Evolutionary conservation across 2,888 invertebrate species (phyloP).

Genomic region (Leptopterna dolabrata): DNA sequence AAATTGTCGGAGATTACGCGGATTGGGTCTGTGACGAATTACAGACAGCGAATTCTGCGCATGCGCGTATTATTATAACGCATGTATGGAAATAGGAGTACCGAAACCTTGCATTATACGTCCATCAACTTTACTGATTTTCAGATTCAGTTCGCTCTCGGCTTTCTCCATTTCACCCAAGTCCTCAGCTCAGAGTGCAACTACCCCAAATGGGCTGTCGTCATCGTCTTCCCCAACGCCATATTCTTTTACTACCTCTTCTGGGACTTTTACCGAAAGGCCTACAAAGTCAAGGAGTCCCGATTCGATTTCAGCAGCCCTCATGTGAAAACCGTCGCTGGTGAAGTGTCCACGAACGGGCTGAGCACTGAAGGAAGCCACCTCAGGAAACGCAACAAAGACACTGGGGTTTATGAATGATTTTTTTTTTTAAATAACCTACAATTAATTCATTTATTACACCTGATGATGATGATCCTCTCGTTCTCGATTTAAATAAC

Average conservation of each 20-base stretch:
- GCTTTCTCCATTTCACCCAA: conserved; percentile 65
- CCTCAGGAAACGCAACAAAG: neutral
- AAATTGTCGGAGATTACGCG: too few species aligned
- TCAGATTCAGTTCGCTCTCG: conserved; percentile 65
- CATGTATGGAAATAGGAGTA: too few species aligned
- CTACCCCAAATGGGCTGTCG: conserved; percentile 64
- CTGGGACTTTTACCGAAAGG: conserved; percentile 69
- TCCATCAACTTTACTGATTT: too few species aligned
- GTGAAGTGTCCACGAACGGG: neutral
- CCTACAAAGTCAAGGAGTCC: conserved; percentile 64
- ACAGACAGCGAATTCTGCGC: too few species aligned
- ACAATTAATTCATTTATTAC: too few species aligned
- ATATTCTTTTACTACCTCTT: conserved; percentile 70
- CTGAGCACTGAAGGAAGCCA: neutral
- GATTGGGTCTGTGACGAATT: too few species aligned
- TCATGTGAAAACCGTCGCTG: neutral
- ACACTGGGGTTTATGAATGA: neutral
- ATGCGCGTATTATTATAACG: too few species aligned
- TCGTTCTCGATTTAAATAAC: too few species aligned
- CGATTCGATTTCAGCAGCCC: neutral
- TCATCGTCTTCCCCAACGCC: conserved; percentile 65
- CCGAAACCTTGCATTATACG: too few species aligned
- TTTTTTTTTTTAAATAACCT: too few species aligned
- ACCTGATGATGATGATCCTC: too few species aligned
- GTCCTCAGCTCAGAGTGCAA: conserved; percentile 64